Evolutionary conservation across 53 echinoderm and acorn worm species (phyloP).

Genomic region (Apostichopus leukothele): DNA sequence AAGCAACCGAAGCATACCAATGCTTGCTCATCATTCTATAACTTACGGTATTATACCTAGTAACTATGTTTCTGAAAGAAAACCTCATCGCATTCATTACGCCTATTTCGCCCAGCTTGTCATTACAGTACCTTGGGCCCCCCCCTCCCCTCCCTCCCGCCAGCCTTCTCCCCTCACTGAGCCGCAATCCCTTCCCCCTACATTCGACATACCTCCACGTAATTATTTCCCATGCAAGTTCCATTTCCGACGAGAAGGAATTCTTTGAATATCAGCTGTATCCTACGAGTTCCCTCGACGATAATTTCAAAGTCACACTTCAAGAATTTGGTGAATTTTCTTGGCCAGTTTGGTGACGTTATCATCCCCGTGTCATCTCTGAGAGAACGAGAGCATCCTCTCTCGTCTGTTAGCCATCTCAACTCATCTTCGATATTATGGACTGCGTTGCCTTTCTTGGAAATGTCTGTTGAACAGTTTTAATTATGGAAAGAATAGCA

Average conservation of each 20-base stretch:
- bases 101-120: too few relatives aligned
- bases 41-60: too few relatives aligned
- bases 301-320: conserved; percentile 50
- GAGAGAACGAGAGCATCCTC: conserved; percentile 50
- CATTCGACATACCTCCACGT: conserved; percentile 49
- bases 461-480: background rate
- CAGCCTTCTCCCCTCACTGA: too few relatives aligned
- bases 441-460: background rate
- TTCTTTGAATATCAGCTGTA: conserved; percentile 46
- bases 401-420: background rate
- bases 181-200: too few relatives aligned
- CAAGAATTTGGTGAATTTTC: conserved; percentile 49
- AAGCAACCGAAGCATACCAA: too few relatives aligned
- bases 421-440: conserved; percentile 25
- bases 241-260: conserved; percentile 51
- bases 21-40: too few relatives aligned
- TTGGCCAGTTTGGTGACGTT: conserved; percentile 68
- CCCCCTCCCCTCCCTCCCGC: too few relatives aligned
- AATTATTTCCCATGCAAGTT: conserved; percentile 50
- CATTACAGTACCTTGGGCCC: too few relatives aligned
- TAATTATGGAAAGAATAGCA: too few relatives aligned
- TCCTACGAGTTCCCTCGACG: conserved; percentile 38
- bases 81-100: too few relatives aligned
- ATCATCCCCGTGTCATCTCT: conserved; percentile 48
- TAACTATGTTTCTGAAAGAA: too few relatives aligned